Conservation (phyloP, 2,888 invertebrate genomes). For the Metallyticus violacea region DNA sequence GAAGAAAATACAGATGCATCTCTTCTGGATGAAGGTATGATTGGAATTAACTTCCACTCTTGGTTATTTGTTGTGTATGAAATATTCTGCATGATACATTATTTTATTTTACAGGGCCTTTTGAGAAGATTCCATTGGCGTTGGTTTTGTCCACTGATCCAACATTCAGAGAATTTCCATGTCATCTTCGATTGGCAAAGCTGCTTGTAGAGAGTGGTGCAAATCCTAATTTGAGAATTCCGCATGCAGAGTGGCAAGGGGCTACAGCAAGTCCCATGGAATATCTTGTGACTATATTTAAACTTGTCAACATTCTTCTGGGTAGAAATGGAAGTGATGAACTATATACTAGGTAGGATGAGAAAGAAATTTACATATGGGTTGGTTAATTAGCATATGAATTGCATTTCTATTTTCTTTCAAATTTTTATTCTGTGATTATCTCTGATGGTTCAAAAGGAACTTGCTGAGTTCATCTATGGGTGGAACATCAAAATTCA, state of each 20-base stretch:
- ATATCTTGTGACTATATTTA: conserved; percentile 25
- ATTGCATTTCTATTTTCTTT: no score
- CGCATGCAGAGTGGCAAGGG: conserved; percentile 24
- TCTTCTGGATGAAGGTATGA: conserved; percentile 28
- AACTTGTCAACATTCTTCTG: conserved; percentile 6
- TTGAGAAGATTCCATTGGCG: conserved; percentile 30
- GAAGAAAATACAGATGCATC: conserved; percentile 15
- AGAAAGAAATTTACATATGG: no score
- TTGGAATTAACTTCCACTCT: background rate
- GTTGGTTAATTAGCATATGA: no score
- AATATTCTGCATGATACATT: background rate
- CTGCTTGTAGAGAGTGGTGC: conserved; percentile 32
- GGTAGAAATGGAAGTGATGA: background rate
- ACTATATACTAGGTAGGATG: background rate
- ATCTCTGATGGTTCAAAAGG: no score
- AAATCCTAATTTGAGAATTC: conserved; percentile 31
- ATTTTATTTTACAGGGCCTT: conserved; percentile 20
- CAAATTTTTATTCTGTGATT: no score
- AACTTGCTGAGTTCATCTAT: no score
- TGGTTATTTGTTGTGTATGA: background rate
- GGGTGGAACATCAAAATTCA: no score
- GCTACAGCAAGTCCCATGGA: conserved; percentile 32
- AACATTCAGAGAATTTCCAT: background rate
- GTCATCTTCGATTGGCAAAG: conserved; percentile 30
- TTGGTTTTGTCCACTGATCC: conserved; percentile 26